Evolutionary conservation across 2,797 vertebrate species (phyloP).

Genomic region (Tamandua tetradactyla): DNA sequence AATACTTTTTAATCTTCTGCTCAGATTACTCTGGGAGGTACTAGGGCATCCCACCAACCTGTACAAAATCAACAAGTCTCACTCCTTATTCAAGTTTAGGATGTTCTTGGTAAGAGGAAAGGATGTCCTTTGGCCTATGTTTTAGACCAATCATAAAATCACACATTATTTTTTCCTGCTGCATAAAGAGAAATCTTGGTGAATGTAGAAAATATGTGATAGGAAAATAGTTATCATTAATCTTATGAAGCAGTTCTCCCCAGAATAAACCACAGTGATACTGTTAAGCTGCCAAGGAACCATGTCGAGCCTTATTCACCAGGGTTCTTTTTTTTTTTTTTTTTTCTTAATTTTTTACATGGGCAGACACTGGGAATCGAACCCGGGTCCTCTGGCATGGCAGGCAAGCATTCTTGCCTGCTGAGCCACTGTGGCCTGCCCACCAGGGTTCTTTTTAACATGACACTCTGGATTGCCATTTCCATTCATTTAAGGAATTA

Average conservation of each 20-base stretch:
- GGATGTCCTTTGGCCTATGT: not conserved
- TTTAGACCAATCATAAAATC: not conserved
- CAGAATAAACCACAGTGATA: not conserved
- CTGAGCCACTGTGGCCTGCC: too few species aligned
- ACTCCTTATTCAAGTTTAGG: too few species aligned
- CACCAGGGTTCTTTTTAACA: not conserved
- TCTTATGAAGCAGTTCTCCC: not conserved
- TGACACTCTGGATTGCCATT: not conserved
- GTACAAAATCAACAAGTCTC: too few species aligned
- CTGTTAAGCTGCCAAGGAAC: not conserved
- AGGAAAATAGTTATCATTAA: not conserved
- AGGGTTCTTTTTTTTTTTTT: not conserved
- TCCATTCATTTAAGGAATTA: slow-evolving; percentile 22
- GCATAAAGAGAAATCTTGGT: not conserved
- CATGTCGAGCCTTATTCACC: not conserved
- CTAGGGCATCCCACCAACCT: too few species aligned
- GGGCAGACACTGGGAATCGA: too few species aligned
- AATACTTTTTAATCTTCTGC: too few species aligned
- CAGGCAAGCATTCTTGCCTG: too few species aligned
- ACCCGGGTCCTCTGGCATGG: too few species aligned
- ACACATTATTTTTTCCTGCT: not conserved
- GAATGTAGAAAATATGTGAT: not conserved
- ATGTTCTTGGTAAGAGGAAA: not conserved
- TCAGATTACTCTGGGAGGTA: too few species aligned
- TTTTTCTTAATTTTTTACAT: too few species aligned